Evolutionary conservation across 1,140 invertebrate species (phyloP).

Genomic region (Drosophila nikananu): DNA sequence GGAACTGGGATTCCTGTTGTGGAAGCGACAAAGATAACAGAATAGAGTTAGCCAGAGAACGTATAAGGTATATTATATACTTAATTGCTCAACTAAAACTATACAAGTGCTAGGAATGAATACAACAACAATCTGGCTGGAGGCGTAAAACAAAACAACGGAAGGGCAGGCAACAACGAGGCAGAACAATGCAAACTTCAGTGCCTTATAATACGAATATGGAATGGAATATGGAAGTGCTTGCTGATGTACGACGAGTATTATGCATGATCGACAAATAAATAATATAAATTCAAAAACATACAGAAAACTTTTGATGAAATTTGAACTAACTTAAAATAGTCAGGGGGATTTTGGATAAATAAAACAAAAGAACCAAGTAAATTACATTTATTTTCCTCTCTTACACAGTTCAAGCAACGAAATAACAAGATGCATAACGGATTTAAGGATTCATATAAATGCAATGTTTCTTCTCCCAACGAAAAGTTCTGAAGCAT

Average conservation of each 20-base stretch:
- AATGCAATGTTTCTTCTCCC: no score
- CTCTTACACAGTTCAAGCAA: background rate
- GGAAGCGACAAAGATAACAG: conserved; percentile 8
- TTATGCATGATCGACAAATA: background rate
- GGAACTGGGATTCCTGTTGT: conserved; percentile 91
- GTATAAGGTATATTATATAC: background rate
- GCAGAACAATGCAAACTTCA: conserved; percentile 19
- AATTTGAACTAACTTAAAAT: background rate
- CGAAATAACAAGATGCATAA: background rate
- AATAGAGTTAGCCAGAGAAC: background rate
- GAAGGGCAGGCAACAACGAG: conserved; percentile 24
- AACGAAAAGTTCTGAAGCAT: no score
- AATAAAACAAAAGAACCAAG: conserved; percentile 6
- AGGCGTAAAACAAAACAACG: conserved; percentile 28
- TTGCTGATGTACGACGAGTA: conserved; percentile 5
- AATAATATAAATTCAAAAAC: background rate
- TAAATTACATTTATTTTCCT: conserved; percentile 1
- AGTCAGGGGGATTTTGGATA: background rate
- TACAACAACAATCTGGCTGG: conserved; percentile 4
- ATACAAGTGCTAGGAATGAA: conserved; percentile 16
- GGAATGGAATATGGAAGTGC: conserved; percentile 8
- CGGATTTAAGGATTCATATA: background rate
- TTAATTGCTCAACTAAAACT: background rate
- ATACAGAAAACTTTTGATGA: no score
- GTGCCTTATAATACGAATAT: conserved; percentile 4